These are phyloP conservation scores for Manacus vitellinus DNA, from an alignment of 2,113 vertebrate genomes.

Conservation along the genomic window DNA sequence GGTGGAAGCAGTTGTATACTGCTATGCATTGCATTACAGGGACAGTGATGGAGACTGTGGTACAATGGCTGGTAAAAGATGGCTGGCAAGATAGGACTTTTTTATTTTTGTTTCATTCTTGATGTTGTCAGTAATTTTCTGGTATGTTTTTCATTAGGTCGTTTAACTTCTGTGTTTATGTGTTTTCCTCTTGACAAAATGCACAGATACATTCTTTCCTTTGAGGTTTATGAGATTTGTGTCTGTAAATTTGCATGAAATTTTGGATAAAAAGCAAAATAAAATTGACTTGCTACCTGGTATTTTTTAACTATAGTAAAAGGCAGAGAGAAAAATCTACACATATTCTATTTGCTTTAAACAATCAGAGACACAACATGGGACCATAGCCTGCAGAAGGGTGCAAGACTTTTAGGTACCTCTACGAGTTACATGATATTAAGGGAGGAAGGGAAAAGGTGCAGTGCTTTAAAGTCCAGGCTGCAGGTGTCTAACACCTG, in stretches of 20 bases:
- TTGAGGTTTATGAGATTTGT: neutral
- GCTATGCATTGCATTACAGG: neutral
- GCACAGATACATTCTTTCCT: neutral
- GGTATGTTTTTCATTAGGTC: neutral
- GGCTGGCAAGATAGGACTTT: neutral
- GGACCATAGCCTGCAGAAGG: neutral
- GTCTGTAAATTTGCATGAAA: neutral
- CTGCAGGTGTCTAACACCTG: neutral
- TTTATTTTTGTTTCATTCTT: neutral
- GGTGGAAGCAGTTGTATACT: neutral
- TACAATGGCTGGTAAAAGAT: neutral
- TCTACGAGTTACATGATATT: neutral
- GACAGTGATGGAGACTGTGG: neutral
- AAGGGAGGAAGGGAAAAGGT: neutral
- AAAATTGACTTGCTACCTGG: neutral
- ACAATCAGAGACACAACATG: neutral
- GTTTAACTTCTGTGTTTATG: neutral
- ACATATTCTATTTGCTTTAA: neutral
- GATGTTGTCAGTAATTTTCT: neutral
- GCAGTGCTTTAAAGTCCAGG: neutral
- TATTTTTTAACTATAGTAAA: neutral
- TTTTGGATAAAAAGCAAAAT: neutral
- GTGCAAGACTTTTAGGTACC: neutral
- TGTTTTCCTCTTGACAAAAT: neutral
- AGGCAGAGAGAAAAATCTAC: neutral